Base-by-base conservation (phyloP, 2,797 vertebrate genomes). In the Sebastes steindachneri region DNA sequence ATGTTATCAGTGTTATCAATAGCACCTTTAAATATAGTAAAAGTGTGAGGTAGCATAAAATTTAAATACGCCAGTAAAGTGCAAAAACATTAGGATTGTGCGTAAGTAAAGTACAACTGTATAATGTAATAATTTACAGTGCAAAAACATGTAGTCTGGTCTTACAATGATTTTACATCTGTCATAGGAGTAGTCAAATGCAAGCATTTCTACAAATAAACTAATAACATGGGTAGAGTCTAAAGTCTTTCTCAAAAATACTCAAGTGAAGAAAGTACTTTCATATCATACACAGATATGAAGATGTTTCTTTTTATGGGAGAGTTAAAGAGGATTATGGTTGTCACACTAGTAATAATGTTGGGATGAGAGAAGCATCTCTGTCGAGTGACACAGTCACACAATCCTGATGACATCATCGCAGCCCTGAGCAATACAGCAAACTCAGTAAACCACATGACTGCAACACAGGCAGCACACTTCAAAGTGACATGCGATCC, bases 401-500 rank as follows among this genome's bases (percentile, higher is more conserved):
- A 31, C 28, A 51, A 8, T 12, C 7, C 2, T 57, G 45, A 59
- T 62, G 14, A 26, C 17, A 19, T 37, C 59, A 48, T 62, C 41
- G 41, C 29, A 51, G 41, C 14, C 17, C 51, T 9, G 48, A 14
- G 29, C 31, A 55, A 58, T 25, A 45, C 9, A 41, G 45, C 17
- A 41, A 51, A 29, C 55, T 29, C 29, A 15, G 53, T 37, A n/a
- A 65, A 66, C 28, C 29, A 29, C 4, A 62, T 25, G 17, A 45
- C 23, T 37, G 62, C 58, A 62, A 68, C 7, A 25, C 25, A 58
- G 1, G 17, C 26, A 64, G 41, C 9, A 57, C 51, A 75, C 62
- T 73, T 74, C 67, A 81, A 84, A 81, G 68, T 83, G 71, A 83
- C 70, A 78, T 80, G 70, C 48, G 69, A 79, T 67, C 75, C 73